phyloP scores from a whole-genome alignment of 2,888 invertebrate genomes.

The Diarsia mendica region DNA sequence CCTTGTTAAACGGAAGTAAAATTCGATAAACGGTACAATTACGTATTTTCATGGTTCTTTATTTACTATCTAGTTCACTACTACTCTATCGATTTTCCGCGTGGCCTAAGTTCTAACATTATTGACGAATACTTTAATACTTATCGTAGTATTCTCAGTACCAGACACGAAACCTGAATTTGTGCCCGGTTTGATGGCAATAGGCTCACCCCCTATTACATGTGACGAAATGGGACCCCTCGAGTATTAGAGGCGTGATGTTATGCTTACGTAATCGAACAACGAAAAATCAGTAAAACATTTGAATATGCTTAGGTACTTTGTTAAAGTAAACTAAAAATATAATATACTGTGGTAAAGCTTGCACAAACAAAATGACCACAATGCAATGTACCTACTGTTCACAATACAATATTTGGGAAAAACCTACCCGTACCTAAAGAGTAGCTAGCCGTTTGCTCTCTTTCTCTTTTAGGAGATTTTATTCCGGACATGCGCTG shows the following conservation, averaged over 20 bases:
- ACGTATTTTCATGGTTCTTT: constrained; percentile 12
- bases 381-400: not conserved
- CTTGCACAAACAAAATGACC: not conserved
- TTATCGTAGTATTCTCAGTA: not conserved
- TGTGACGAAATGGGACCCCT: too few relatives aligned
- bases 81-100: constrained; percentile 34
- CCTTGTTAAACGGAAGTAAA: constrained; percentile 44
- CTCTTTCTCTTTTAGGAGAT: not conserved
- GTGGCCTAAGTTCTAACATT: constrained; percentile 1
- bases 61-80: constrained; percentile 18
- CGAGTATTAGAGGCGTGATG: too few relatives aligned
- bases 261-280: too few relatives aligned
- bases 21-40: constrained; percentile 4
- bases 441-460: not conserved
- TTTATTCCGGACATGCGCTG: not conserved
- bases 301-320: not conserved
- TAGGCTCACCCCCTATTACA: too few relatives aligned
- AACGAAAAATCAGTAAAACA: not conserved
- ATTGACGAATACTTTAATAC: constrained; percentile 6
- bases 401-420: constrained; percentile 3
- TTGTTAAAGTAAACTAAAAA: constrained; percentile 4
- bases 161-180: too few relatives aligned
- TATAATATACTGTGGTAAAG: not conserved
- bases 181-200: too few relatives aligned
- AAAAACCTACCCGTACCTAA: not conserved